Conservation (phyloP, 2,797 vertebrate species). For the Alcedo quadribrachys region DNA sequence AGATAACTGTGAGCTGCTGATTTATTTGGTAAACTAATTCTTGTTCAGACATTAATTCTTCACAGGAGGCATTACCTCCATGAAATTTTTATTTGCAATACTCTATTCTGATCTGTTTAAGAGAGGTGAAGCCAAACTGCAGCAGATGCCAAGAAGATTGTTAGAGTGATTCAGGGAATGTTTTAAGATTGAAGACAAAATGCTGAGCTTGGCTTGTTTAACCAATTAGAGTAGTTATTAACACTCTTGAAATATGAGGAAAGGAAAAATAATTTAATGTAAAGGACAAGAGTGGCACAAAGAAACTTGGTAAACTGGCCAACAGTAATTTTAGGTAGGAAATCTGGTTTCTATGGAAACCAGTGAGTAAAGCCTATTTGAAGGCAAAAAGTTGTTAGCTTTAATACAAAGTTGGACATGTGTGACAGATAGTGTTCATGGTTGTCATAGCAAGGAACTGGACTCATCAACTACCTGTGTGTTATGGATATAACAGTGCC, state of each 20-base stretch:
- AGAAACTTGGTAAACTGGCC: not conserved
- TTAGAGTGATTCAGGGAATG: not conserved
- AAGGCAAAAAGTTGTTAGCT: slow-evolving; percentile 21
- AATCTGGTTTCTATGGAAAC: slow-evolving; percentile 41
- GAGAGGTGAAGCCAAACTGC: not conserved
- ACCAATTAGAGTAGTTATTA: not conserved
- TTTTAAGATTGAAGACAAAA: not conserved
- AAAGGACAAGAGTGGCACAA: not conserved
- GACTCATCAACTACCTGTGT: not conserved
- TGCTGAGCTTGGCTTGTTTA: not conserved
- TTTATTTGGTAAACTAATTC: not conserved
- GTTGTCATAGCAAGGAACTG: slow-evolving; percentile 37
- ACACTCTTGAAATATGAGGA: not conserved
- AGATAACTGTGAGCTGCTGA: not conserved
- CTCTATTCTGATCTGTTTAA: not conserved
- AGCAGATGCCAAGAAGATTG: not conserved
- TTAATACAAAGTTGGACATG: slow-evolving; percentile 24
- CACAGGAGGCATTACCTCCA: not conserved
- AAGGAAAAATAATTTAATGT: not conserved
- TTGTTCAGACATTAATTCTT: not conserved
- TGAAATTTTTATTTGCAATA: not conserved
- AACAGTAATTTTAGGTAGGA: slow-evolving; percentile 35
- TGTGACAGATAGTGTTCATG: not conserved
- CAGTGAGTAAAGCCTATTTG: slow-evolving; percentile 5
- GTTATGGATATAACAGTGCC: not conserved